A percentile compares a stretch with the other conserved stretches of the same genome.
Conservation (phyloP, 1,140 invertebrate genomes). For the Anthonomus grandis region DNA sequence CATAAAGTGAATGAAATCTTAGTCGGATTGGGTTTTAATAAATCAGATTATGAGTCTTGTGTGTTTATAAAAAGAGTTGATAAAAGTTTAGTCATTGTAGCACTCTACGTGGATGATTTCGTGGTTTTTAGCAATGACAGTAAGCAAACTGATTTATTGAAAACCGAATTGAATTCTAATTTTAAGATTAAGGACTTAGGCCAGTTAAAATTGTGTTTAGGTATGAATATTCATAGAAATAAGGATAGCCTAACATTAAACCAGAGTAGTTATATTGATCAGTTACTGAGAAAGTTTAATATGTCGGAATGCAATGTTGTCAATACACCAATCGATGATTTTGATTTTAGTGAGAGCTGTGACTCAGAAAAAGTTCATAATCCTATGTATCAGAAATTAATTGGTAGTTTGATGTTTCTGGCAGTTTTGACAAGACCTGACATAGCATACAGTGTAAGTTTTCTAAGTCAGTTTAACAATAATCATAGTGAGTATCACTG, state of each 20-base stretch:
- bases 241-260: conserved; percentile 13
- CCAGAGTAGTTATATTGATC: conserved; percentile 33
- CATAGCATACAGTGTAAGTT: conserved; percentile 49
- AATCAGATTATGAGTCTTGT: conserved; percentile 42
- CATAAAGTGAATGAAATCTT: conserved; percentile 35
- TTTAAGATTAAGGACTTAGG: conserved; percentile 41
- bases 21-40: conserved; percentile 31
- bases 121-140: conserved; percentile 20
- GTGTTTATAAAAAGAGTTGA: conserved; percentile 36
- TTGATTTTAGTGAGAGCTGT: conserved; percentile 15
- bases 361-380: not conserved
- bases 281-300: conserved; percentile 22
- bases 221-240: conserved; percentile 28
- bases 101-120: conserved; percentile 20
- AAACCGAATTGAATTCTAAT: conserved; percentile 19
- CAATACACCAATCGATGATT: conserved; percentile 31
- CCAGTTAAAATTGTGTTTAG: conserved; percentile 34
- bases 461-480: conserved; percentile 45
- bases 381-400: conserved; percentile 42
- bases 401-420: conserved; percentile 51
- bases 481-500: conserved; percentile 41
- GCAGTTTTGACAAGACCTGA: conserved; percentile 50
- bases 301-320: conserved; percentile 28
- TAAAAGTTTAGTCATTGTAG: conserved; percentile 30
- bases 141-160: conserved; percentile 21